Evolutionary conservation across 2,113 vertebrate genomes (phyloP), one percentile per base, ranked within the genome.

Genomic region (Diphyllodes magnificus): DNA sequence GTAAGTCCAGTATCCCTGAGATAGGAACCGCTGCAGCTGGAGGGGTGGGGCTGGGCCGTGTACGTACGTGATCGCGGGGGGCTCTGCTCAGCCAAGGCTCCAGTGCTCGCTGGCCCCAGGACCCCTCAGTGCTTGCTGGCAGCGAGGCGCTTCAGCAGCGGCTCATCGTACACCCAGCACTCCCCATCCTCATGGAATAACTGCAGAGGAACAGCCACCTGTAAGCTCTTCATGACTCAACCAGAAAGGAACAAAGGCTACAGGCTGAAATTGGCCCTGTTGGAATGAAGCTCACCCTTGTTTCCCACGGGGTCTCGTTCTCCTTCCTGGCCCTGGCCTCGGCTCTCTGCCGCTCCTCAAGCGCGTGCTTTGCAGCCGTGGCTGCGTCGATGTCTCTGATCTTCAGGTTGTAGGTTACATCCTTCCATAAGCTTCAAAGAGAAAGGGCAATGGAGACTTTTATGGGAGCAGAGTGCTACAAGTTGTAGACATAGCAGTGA

Each of bases 171-270:
- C 54, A 99, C 98, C 99, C 99, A 99, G 96, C 99, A 99, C 94
- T 99, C 99, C 33, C 99, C 99, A 11, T 99, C 99, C 97, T 99
- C 99, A 2, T 99, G 99, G 98, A 99, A 99, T 10, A 99, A 90
- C 99, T 99, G 78, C 66, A 47, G 73, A 90, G 76, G 10, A 72
- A 88, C 1, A 37, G 17, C 2, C 33, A 7, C 14, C 4, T 0
- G 28, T 72, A 0, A 88, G 63, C 42, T 65, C 56, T 8, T 4
- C 12, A 1, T 11, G 31, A 2, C 28, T 42, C 3, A 0, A 0
- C 1, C 42, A 49, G 39, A 12, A 66, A 56, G 57, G 63, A 73
- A 7, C 15, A 23, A 69, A 12, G 28, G 79, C 22, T 11, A 0
- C 68, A 44, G 59, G 51, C 14, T 19, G 16, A 40, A 37, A 7